These are phyloP conservation scores for Cyprinus carpio DNA, from an alignment of 2,113 vertebrate genomes.

Conservation along the genomic window DNA sequence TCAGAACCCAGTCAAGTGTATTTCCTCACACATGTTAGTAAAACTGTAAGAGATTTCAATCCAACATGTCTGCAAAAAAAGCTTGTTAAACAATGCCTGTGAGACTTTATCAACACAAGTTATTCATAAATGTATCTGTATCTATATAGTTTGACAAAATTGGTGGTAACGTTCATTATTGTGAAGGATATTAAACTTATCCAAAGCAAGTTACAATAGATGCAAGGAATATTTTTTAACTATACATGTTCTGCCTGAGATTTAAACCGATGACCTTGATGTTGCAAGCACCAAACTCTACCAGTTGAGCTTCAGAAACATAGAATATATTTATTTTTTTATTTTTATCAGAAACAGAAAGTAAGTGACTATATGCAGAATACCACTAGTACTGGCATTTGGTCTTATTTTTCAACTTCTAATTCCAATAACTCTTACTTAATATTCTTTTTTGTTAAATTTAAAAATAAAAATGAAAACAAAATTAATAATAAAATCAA, in stretches of 20 bases:
- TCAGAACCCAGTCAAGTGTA: neutral
- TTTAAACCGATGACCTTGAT: neutral
- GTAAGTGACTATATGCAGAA: neutral
- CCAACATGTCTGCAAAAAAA: neutral
- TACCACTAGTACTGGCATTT: neutral
- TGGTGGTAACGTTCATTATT: neutral
- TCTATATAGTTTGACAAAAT: neutral
- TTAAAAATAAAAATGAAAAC: too few relatives aligned
- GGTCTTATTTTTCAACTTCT: neutral
- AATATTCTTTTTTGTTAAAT: neutral
- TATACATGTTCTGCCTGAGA: neutral
- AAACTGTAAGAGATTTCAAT: neutral
- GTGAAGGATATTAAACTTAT: neutral
- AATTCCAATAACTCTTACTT: neutral
- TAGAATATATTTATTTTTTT: neutral
- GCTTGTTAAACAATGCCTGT: neutral
- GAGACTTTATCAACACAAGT: neutral
- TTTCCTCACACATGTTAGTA: neutral
- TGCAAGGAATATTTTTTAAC: neutral
- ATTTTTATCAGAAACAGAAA: neutral
- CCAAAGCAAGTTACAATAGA: neutral
- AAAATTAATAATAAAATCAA: too few relatives aligned
- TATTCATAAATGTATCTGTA: neutral
- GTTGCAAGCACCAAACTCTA: neutral
- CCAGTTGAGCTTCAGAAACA: neutral